Evolutionary conservation across 2,113 vertebrate genomes (phyloP).

Genomic region (Cisticola juncidis): DNA sequence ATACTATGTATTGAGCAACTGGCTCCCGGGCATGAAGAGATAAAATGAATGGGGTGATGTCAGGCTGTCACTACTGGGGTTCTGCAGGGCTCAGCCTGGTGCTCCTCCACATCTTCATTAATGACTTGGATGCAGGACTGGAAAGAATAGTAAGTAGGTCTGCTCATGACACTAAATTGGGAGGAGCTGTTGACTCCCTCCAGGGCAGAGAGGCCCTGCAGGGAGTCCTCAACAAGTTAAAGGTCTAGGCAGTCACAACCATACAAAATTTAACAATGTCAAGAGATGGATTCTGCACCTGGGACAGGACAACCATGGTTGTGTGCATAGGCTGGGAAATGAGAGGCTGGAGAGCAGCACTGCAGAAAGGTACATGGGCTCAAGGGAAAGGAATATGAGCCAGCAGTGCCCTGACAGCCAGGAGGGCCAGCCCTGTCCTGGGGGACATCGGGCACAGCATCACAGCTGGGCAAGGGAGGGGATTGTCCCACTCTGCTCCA

Average conservation of each 20-base stretch:
- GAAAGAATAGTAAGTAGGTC: neutral
- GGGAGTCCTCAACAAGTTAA: neutral
- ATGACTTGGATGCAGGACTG: neutral
- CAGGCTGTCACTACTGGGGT: neutral
- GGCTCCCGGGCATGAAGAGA: neutral
- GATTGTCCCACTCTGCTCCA: neutral
- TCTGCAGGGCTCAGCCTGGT: neutral
- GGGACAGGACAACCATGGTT: neutral
- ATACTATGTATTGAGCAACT: neutral
- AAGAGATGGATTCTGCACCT: neutral
- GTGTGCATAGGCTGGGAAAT: neutral
- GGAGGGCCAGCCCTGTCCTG: accelerated
- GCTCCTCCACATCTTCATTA: neutral
- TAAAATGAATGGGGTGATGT: neutral
- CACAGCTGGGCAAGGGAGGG: accelerated
- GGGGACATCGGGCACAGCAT: neutral
- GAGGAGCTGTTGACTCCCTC: neutral
- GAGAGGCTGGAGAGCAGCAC: neutral
- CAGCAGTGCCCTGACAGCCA: neutral
- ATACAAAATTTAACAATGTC: neutral
- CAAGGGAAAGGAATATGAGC: accelerated
- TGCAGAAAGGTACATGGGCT: neutral
- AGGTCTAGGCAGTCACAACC: neutral
- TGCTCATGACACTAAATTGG: neutral
- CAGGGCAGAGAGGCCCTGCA: neutral